Base-by-base conservation (phyloP, 2,888 invertebrate genomes). In the Arctia plantaginis region DNA sequence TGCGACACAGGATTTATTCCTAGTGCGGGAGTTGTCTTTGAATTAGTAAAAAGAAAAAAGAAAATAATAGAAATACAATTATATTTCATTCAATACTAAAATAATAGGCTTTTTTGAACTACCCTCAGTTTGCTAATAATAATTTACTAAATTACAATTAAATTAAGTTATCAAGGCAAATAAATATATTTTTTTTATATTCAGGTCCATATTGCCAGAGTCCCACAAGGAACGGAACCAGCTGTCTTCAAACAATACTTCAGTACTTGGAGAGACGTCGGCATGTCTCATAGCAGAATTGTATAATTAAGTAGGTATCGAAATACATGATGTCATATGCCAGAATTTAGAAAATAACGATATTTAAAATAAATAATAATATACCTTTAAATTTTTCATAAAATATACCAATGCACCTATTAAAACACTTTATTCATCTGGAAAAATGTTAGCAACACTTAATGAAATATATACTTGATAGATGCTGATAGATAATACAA, bases 211-310 rank as follows among this genome's bases (percentile, higher is more conserved):
- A 96, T 97, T 0, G 96, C 97, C 77, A 96, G 97, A 83, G 96
- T 99, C 23, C 97, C 98, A 0, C 98, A 99, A 88, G 97, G 97
- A 33, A 98, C 97, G 0, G 99, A 99, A 90, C 97, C 99, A 0
- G 97, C 98, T 0, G 96, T 97, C 13, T 99, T 99, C 94, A 98
- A 98, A 83, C 98, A 99, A 87, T 99, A 98, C 94, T 99, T 99
- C 93, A 91, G 96, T 4, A 97, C 97, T 0, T 98, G 98, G 98
- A 96, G 97, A 66, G 97, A 97, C 82, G 88, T 87, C 15, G 97
- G 97, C 81, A 97, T 97, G 95, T 88, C 96, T 0, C 97, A 97
- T 83, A 93, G 95, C 0, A 96, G 97, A 67, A 90, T 97, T 44
- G 93, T 97, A 23, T 90, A 82, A 83, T 72, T 33, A 3, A 0